phyloP scores from a whole-genome alignment of 2,888 invertebrate genomes.

The Cephalotes varians region DNA sequence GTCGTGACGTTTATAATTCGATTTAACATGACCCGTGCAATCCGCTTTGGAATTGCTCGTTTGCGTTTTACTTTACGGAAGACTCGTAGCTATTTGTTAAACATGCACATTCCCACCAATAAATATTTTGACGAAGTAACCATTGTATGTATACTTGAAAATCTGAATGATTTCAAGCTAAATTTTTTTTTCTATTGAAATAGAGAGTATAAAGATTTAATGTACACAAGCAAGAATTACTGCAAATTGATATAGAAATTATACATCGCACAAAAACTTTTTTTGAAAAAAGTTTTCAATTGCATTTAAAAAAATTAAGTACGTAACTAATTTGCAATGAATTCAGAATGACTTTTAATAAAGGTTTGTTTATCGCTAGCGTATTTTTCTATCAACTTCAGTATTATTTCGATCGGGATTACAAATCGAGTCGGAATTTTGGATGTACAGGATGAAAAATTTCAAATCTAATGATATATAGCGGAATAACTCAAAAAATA shows the following conservation, averaged over 20 bases:
- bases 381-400: not conserved
- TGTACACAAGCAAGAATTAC: not conserved
- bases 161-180: not conserved
- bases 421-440: not conserved
- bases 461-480: no score
- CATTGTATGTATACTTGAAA: not conserved
- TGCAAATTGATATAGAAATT: not conserved
- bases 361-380: not conserved
- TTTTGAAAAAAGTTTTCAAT: not conserved
- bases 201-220: not conserved
- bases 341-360: constrained; percentile 5
- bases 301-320: not conserved
- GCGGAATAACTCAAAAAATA: no score
- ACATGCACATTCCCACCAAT: constrained; percentile 9
- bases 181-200: not conserved
- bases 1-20: constrained; percentile 55
- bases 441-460: not conserved
- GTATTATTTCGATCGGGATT: not conserved
- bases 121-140: constrained; percentile 35
- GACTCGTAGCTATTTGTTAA: constrained; percentile 36
- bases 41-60: constrained; percentile 50
- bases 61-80: constrained; percentile 44
- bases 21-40: constrained; percentile 45
- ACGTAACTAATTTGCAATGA: not conserved
- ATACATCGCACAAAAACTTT: not conserved